Evolutionary conservation across 2,113 vertebrate genomes (phyloP).

Genomic region (Sula dactylatra): DNA sequence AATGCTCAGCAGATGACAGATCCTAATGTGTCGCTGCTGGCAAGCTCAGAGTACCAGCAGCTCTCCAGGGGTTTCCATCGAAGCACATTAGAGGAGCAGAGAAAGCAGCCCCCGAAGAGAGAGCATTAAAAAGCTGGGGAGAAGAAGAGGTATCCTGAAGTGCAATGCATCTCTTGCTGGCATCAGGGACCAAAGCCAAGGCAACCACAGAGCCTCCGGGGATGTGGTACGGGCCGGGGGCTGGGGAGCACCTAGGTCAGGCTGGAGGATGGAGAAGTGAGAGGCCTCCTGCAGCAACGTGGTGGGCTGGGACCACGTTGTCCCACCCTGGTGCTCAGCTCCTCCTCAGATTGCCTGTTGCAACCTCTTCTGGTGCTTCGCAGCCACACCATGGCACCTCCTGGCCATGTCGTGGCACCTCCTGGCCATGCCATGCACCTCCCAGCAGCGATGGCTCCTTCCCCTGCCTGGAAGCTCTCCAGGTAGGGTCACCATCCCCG

Average conservation of each 20-base stretch:
- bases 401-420: accelerated
- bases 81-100: background rate
- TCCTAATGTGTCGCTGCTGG: slow-evolving; percentile 7
- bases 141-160: background rate
- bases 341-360: background rate
- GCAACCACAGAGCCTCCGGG: accelerated
- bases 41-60: background rate
- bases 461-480: slow-evolving; percentile 89
- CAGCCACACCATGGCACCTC: accelerated
- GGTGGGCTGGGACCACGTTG: accelerated
- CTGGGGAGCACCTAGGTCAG: background rate
- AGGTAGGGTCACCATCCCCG: slow-evolving; percentile 88
- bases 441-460: slow-evolving; percentile 26
- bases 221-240: no score
- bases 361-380: background rate
- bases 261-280: background rate
- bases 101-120: background rate
- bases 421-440: background rate
- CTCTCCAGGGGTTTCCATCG: slow-evolving; percentile 35
- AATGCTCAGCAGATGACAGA: slow-evolving; percentile 57
- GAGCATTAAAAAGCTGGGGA: background rate
- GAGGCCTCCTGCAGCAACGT: background rate
- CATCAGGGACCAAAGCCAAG: accelerated
- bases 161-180: background rate
- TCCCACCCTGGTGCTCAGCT: accelerated